These are phyloP conservation scores for Forbesichthys agassizii DNA, from an alignment of 2,113 vertebrate species.

Conservation along the genomic window DNA sequence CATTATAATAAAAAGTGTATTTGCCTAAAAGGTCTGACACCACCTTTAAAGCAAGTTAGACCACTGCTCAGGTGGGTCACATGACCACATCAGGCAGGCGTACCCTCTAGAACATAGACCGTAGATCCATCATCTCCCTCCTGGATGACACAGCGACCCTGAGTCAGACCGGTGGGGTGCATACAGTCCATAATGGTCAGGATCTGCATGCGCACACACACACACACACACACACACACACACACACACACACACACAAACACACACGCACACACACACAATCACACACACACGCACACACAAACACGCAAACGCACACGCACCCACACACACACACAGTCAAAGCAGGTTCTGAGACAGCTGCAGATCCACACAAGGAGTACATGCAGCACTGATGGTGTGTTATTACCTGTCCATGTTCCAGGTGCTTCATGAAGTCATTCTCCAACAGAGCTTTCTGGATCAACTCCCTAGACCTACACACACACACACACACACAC, in stretches of 20 bases:
- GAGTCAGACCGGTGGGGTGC: slow-evolving; percentile 65
- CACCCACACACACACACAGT: background rate
- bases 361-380: background rate
- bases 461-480: slow-evolving; percentile 74
- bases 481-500: background rate
- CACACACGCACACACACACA: background rate
- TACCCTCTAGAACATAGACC: slow-evolving; percentile 77
- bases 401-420: slow-evolving; percentile 66
- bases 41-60: background rate
- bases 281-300: slow-evolving; percentile 7
- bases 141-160: slow-evolving; percentile 73
- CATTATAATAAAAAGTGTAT: too few species aligned
- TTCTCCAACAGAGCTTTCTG: slow-evolving; percentile 75
- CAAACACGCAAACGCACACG: too few species aligned
- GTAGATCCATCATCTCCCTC: slow-evolving; percentile 77
- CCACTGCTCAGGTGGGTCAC: background rate
- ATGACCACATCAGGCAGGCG: slow-evolving; percentile 3
- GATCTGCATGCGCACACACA: slow-evolving; percentile 50
- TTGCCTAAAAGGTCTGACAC: too few species aligned
- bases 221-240: slow-evolving; percentile 13
- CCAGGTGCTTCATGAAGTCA: slow-evolving; percentile 79
- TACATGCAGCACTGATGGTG: background rate
- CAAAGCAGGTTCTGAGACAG: background rate
- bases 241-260: background rate
- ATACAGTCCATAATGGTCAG: slow-evolving; percentile 78